Conservation (phyloP, 2,888 invertebrate genomes). For the Leptodirus hochenwartii region DNA sequence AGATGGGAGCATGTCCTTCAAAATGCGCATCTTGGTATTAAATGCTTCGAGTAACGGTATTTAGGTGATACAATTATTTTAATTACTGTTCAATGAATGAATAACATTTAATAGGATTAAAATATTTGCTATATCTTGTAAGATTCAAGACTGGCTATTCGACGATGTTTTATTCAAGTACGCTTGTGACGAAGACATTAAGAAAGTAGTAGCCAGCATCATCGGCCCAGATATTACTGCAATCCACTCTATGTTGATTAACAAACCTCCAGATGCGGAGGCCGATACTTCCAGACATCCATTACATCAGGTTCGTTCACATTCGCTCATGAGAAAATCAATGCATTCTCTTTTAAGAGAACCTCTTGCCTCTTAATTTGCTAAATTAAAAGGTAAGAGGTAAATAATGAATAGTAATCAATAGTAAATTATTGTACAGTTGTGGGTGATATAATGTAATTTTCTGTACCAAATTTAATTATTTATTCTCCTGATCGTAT, state of each 20-base stretch:
- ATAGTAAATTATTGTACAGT: too few relatives aligned
- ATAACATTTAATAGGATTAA: neutral
- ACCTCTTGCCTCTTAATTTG: too few relatives aligned
- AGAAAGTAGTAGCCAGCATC: conserved; percentile 51
- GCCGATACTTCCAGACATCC: conserved; percentile 42
- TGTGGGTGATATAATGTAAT: too few relatives aligned
- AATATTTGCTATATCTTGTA: conserved; percentile 1
- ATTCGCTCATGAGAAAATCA: too few relatives aligned
- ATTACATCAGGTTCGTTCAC: conserved; percentile 39
- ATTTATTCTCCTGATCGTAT: too few relatives aligned
- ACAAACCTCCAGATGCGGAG: conserved; percentile 67
- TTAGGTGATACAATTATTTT: conserved; percentile 1
- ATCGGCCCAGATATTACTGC: conserved; percentile 55
- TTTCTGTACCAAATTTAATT: too few relatives aligned
- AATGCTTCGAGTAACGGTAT: too few relatives aligned
- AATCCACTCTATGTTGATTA: conserved; percentile 74
- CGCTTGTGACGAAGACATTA: conserved; percentile 37
- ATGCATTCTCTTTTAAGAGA: too few relatives aligned
- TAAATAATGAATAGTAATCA: too few relatives aligned
- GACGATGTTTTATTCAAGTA: conserved; percentile 57
- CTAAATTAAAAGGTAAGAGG: too few relatives aligned
- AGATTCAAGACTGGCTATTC: conserved; percentile 12
- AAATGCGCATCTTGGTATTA: too few relatives aligned
- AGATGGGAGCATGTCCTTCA: too few relatives aligned
- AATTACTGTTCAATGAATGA: neutral